Evolutionary conservation across 1,140 invertebrate genomes (phyloP).

Genomic region (Cotesia typhae): DNA sequence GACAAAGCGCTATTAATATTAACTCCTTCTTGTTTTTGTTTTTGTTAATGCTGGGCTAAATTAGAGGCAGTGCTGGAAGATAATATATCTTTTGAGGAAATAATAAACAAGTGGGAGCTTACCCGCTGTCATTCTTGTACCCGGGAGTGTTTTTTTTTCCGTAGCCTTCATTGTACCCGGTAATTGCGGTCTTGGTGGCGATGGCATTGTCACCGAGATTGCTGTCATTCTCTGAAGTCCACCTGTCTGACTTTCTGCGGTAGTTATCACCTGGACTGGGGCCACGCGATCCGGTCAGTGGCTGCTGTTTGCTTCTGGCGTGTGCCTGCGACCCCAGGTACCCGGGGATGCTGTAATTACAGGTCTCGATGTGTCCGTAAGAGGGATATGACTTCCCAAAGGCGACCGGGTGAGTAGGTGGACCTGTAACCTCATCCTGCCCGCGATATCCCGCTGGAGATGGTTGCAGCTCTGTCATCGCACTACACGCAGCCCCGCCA

Average conservation of each 20-base stretch:
- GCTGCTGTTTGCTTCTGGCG: slow-evolving; percentile 17
- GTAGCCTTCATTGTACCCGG: slow-evolving; percentile 61
- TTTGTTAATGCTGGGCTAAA: too few species aligned
- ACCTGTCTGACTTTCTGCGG: slow-evolving; percentile 29
- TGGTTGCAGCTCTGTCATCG: slow-evolving; percentile 68
- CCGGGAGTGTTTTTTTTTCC: slow-evolving; percentile 64
- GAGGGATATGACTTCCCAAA: slow-evolving; percentile 58
- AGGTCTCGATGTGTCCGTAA: slow-evolving; percentile 55
- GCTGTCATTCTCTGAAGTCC: slow-evolving; percentile 31
- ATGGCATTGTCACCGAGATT: slow-evolving; percentile 24
- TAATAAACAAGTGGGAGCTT: slow-evolving; percentile 35
- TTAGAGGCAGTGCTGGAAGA: too few species aligned
- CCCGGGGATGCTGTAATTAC: slow-evolving; percentile 55
- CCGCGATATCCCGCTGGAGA: slow-evolving; percentile 62
- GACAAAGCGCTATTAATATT: slow-evolving; percentile 13
- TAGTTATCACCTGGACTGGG: slow-evolving; percentile 33
- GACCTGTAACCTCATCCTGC: slow-evolving; percentile 63
- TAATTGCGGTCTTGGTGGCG: slow-evolving; percentile 43
- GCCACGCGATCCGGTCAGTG: slow-evolving; percentile 25
- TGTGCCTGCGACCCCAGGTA: slow-evolving; percentile 40
- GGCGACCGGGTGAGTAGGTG: slow-evolving; percentile 52
- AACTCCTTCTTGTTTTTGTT: background rate
- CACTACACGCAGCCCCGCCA: slow-evolving; percentile 64
- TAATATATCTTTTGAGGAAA: background rate
- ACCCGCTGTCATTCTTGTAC: slow-evolving; percentile 65